Conservation (phyloP, 2,888 invertebrate genomes). For the Leucoptera coffeella region DNA sequence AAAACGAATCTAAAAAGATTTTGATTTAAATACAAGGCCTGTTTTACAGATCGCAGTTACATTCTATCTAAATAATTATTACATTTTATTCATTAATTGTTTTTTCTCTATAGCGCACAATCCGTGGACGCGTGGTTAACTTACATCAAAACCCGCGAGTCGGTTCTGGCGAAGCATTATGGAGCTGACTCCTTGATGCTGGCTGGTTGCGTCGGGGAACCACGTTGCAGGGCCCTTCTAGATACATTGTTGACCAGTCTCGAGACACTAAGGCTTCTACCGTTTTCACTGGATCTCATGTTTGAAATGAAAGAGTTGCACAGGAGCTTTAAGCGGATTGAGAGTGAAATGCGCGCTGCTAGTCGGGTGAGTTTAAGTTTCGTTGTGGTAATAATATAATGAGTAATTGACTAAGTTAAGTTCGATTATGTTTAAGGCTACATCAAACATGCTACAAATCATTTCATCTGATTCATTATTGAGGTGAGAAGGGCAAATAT, state of each 20-base stretch:
- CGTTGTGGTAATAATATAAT: slow-evolving; percentile 6
- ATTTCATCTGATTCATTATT: too few relatives aligned
- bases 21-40: background rate
- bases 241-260: slow-evolving; percentile 72
- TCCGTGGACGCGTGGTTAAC: slow-evolving; percentile 90
- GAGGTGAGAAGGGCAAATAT: too few relatives aligned
- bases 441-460: too few relatives aligned
- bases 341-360: slow-evolving; percentile 46
- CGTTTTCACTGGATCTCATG: slow-evolving; percentile 75
- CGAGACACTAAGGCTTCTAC: slow-evolving; percentile 71
- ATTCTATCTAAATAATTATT: background rate
- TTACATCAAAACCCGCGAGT: slow-evolving; percentile 78
- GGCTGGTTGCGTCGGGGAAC: slow-evolving; percentile 50
- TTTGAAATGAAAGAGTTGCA: slow-evolving; percentile 74
- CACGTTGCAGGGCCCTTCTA: slow-evolving; percentile 56
- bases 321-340: slow-evolving; percentile 67
- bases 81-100: background rate
- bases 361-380: slow-evolving; percentile 47
- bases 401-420: background rate
- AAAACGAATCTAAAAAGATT: too few relatives aligned
- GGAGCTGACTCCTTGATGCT: slow-evolving; percentile 67
- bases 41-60: background rate
- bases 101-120: slow-evolving; percentile 61
- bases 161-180: slow-evolving; percentile 76
- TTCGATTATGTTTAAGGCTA: too few relatives aligned